These are phyloP conservation scores for Aphis craccivora DNA, from an alignment of 1,140 invertebrate species.

Conservation along the genomic window DNA sequence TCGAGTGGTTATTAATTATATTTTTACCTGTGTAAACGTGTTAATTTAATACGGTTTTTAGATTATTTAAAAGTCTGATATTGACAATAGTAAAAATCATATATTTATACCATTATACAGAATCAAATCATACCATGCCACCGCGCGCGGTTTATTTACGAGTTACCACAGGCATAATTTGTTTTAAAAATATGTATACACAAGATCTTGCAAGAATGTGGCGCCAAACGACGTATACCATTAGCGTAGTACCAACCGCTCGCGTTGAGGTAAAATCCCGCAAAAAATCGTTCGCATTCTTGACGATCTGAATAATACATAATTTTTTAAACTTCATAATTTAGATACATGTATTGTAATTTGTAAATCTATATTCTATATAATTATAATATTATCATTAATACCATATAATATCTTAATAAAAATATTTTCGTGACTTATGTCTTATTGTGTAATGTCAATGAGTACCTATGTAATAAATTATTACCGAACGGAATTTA, in stretches of 20 bases:
- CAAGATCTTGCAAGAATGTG: not conserved
- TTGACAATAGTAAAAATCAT: not conserved
- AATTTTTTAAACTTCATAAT: not conserved
- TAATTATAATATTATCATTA: not conserved
- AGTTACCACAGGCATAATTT: no score
- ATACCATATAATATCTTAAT: not conserved
- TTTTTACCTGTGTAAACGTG: not conserved
- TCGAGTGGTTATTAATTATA: not conserved
- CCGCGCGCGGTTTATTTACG: not conserved
- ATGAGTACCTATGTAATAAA: not conserved
- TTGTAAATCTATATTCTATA: not conserved
- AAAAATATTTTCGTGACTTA: not conserved
- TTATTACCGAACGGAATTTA: not conserved
- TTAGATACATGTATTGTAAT: not conserved
- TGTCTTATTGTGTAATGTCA: not conserved
- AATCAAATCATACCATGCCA: not conserved
- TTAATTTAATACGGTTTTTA: not conserved
- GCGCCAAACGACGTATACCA: not conserved
- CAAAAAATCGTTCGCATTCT: not conserved
- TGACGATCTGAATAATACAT: not conserved
- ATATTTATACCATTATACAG: not conserved
- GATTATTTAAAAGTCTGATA: not conserved
- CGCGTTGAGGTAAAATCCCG: not conserved
- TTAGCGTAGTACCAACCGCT: not conserved
- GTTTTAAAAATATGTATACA: not conserved